Evolutionary conservation across 2,113 vertebrate genomes (phyloP).

Genomic region (Pelusios castaneus): DNA sequence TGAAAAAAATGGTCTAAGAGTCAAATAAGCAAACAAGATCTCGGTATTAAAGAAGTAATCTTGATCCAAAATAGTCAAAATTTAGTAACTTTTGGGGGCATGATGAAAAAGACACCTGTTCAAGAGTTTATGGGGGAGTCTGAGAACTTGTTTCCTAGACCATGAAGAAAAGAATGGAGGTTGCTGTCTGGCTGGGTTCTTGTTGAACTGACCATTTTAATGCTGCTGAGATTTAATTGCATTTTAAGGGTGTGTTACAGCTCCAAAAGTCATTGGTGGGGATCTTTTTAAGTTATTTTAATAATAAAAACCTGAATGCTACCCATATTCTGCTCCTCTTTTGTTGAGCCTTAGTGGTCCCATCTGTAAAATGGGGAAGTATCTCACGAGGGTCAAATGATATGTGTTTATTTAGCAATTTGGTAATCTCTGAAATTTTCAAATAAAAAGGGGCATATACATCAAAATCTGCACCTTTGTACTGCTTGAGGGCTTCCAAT

Average conservation of each 20-base stretch:
- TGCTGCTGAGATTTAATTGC: not conserved
- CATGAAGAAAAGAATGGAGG: accelerated
- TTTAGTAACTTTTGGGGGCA: not conserved
- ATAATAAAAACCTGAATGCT: not conserved
- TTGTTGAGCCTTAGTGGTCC: accelerated
- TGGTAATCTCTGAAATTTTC: not conserved
- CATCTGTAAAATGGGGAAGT: not conserved
- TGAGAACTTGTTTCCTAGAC: not conserved
- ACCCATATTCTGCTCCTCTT: not conserved
- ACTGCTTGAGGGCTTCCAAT: not conserved
- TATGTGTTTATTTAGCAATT: not conserved
- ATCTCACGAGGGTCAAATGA: not conserved
- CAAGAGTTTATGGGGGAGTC: not conserved
- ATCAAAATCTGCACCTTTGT: not conserved
- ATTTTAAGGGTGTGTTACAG: not conserved
- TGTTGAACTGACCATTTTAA: not conserved
- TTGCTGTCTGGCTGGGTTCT: not conserved
- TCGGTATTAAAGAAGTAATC: not conserved
- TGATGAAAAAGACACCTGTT: not conserved
- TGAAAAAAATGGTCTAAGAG: not conserved
- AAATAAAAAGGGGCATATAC: not conserved
- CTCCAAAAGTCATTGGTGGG: not conserved
- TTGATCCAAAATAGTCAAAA: not conserved
- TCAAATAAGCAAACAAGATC: not conserved
- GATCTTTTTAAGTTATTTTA: not conserved